Evolutionary conservation across 2,888 invertebrate species (phyloP).

Genomic region (Lycaena phlaeas): DNA sequence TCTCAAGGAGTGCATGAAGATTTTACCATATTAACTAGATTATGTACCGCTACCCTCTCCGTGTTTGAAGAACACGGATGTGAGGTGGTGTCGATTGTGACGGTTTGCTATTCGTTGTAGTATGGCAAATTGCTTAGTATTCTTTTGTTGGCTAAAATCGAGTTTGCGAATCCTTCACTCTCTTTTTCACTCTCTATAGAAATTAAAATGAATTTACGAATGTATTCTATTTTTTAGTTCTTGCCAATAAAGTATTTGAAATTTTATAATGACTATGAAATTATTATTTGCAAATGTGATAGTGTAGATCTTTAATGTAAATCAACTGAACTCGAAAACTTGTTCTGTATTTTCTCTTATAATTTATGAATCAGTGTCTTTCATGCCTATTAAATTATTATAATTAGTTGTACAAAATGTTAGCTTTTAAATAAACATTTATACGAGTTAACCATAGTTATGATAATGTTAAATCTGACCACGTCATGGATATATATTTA

Average conservation of each 20-base stretch:
- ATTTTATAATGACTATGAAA: slow-evolving; percentile 35
- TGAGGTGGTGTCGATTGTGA: slow-evolving; percentile 39
- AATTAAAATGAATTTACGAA: slow-evolving; percentile 49
- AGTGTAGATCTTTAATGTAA: slow-evolving; percentile 60
- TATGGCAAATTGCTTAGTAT: slow-evolving; percentile 57
- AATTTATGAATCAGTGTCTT: slow-evolving; percentile 32
- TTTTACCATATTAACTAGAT: slow-evolving; percentile 30
- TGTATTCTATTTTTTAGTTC: slow-evolving; percentile 53
- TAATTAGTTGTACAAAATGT: slow-evolving; percentile 50
- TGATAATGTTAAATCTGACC: slow-evolving; percentile 49
- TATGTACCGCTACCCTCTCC: slow-evolving; percentile 50
- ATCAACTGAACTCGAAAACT: slow-evolving; percentile 33
- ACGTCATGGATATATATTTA: slow-evolving; percentile 52
- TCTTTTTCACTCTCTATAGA: slow-evolving; percentile 60
- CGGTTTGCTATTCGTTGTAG: slow-evolving; percentile 62
- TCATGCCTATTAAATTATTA: slow-evolving; percentile 27
- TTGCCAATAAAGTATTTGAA: slow-evolving; percentile 68
- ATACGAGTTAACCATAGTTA: slow-evolving; percentile 57
- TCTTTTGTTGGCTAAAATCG: slow-evolving; percentile 38
- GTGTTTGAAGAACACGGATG: slow-evolving; percentile 56
- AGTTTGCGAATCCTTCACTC: slow-evolving; percentile 47
- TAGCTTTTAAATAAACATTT: slow-evolving; percentile 50
- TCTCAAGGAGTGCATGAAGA: slow-evolving; percentile 63
- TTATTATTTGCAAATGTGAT: slow-evolving; percentile 61
- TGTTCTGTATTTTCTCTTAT: slow-evolving; percentile 19